Base-by-base conservation (phyloP, 2,113 vertebrate genomes). In the Dicentrarchus labrax region DNA sequence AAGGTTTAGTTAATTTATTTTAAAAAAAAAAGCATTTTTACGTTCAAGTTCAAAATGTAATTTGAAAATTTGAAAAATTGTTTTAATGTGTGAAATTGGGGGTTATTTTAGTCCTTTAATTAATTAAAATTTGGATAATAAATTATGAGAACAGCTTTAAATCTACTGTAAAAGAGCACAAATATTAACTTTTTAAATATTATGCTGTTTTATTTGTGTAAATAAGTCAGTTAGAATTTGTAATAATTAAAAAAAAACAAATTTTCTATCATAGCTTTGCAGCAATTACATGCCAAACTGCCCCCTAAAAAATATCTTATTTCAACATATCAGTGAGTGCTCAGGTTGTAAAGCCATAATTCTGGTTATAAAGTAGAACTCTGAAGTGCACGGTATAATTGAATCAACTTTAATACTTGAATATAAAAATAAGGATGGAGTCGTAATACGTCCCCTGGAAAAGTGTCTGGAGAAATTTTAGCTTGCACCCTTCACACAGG, bases 331-430 rank as follows among this genome's bases (percentile, higher is more conserved):
- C 19, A 47, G 50, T 39, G 21, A 47, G 43, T 10, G 72, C 64
- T 65, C 62, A 38, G 62, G 11, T 4, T 72, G 21, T 50, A 30
- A 51, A 85, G 53, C 68, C 69, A 77, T 76, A 24, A 80, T 45
- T 90, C 39, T 61, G 0, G n/a, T 24, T 48, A 4, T 59, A 68
- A 86, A 84, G 51, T 77, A n/a, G 61, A 57, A n/a, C 30, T 68
- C 30, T 89, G 11, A 84, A 80, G 83, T 60, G 61, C 21, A 24
- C 19, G 53, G 72, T 80, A 39, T 73, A 80, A 79, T 62, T 78
- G n/a, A 89, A 66, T 83, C 72, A 84, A 82, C 66, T 86, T 53
- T n/a, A 76, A 71, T 72, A 73, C 66, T 84, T 65, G 81, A 56
- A 72, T 65, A 19, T 61, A 62, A 53, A 62, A 76, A 74, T 51